Evolutionary conservation across 2,888 invertebrate species (phyloP), one percentile per base, ranked within the genome.

Genomic region (Cephus pygmeus): DNA sequence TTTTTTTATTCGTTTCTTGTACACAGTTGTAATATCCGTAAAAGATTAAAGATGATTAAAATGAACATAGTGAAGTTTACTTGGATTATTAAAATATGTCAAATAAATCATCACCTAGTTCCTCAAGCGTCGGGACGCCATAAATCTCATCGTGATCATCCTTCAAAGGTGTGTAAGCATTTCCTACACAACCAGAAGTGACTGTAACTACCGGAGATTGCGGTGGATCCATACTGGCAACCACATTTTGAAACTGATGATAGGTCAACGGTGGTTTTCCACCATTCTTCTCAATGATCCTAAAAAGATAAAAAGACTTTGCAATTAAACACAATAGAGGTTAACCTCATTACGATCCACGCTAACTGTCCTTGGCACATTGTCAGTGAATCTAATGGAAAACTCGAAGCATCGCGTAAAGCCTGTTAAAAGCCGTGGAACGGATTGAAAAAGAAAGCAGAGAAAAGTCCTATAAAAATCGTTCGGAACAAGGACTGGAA

Each of bases 251-350:
- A 92, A 97, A 98, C 90, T 97, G 95, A 88, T 97, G 96, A 90
- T 97, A 97, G 0, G 97, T 98, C 77, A 97, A 92, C 0, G 97
- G 97, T 0, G 97, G 95, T 87, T 95, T 95, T 0, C 96, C 97
- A 34, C 95, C 95, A 91, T 97, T 97, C 81, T 93, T 94, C 83
- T 96, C 95, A 86, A 97, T 96, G 79, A 97, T 97, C 83, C 97
- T 95, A 23, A 23, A 9, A 23, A 56, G 9, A 23, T 56, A 56
- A 56, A 56, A 23, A 56, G 56, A 56, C 9, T 9, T 56, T 56
- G 23, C 56, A 56, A 56, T 56, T 56, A 56, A 56, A 56, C 56
- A 56, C 23, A 56, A 56, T 56, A 56, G 56, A 56, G 56, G 56
- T 56, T 56, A 56, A 56, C 56, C 56, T 23, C 56, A 23, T 56